Percentiles rank a stretch among this genome's conserved stretches.
These are phyloP conservation scores for Phalanger gymnotis DNA, from an alignment of 2,797 vertebrate genomes.

Conservation along the genomic window DNA sequence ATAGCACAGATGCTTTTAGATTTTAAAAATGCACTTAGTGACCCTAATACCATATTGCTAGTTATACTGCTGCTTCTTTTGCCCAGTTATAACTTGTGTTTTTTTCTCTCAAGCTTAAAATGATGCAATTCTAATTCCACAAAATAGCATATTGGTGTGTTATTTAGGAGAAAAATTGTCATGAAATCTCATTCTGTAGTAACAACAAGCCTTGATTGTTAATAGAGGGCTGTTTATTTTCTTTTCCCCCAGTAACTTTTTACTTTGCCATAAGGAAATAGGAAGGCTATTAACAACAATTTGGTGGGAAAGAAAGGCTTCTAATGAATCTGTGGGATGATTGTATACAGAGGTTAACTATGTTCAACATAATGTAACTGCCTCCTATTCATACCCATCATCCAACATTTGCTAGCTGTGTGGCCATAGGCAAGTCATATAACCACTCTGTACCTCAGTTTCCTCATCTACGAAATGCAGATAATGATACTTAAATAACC, in stretches of 20 bases:
- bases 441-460: neutral
- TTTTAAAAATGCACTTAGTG: neutral
- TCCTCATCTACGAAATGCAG: neutral
- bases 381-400: neutral
- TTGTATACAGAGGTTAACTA: neutral
- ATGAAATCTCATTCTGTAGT: neutral
- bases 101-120: neutral
- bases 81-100: neutral
- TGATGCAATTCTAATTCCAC: neutral
- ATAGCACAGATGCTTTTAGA: neutral
- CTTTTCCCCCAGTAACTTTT: neutral
- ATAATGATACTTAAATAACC: neutral
- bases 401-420: neutral
- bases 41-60: neutral
- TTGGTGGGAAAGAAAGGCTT: neutral
- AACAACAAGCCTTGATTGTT: neutral
- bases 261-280: neutral
- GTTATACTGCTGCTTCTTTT: neutral
- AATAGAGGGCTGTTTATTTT: neutral
- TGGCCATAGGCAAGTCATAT: neutral
- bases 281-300: neutral
- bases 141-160: neutral
- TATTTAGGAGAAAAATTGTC: neutral
- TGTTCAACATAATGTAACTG: neutral
- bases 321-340: neutral